phyloP scores from a whole-genome alignment of 2,888 invertebrate species.

The Pelosia muscerda region DNA sequence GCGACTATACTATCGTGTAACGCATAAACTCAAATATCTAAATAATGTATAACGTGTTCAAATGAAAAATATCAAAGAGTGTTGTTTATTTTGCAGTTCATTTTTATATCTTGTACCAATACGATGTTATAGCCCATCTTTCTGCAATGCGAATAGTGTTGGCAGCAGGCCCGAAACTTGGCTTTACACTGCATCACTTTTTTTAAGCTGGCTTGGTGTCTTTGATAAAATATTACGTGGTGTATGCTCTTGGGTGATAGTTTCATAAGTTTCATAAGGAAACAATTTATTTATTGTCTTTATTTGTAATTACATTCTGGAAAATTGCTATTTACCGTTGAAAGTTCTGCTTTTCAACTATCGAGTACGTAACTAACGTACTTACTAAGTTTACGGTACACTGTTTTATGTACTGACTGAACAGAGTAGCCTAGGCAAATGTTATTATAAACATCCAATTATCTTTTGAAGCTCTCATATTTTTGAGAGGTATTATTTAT shows the following conservation, averaged over 20 bases:
- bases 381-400: no score
- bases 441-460: no score
- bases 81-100: slow-evolving; percentile 45
- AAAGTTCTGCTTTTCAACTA: background rate
- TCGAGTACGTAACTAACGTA: no score
- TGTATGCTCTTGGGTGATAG: slow-evolving; percentile 7
- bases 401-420: no score
- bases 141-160: slow-evolving; percentile 73
- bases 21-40: no score
- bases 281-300: background rate
- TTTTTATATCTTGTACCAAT: slow-evolving; percentile 60
- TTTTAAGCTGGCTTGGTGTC: slow-evolving; percentile 31
- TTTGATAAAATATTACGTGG: slow-evolving; percentile 38
- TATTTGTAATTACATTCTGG: background rate
- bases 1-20: no score
- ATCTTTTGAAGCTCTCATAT: no score
- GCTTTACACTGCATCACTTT: slow-evolving; percentile 65
- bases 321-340: no score
- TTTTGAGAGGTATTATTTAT: no score
- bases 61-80: slow-evolving; percentile 21
- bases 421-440: no score
- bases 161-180: slow-evolving; percentile 68
- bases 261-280: slow-evolving; percentile 6
- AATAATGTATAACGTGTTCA: slow-evolving; percentile 7
- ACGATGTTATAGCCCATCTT: slow-evolving; percentile 70